Conservation (phyloP, 2,888 invertebrate genomes). For the Dasysyrphus tricinctus region DNA sequence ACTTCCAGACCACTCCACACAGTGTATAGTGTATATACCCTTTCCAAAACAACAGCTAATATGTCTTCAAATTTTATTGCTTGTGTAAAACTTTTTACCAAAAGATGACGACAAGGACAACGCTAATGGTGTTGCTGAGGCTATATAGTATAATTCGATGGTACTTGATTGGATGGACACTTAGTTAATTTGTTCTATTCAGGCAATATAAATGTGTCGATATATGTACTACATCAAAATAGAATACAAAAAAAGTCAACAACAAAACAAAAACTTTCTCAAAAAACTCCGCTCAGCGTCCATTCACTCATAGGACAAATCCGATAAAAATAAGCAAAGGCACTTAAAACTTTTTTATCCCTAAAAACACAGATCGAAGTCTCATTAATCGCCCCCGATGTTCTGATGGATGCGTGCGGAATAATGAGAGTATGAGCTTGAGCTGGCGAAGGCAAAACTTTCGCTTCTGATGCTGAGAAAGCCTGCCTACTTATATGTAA, state of each 20-base stretch:
- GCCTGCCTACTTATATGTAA: not conserved
- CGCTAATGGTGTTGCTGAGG: conserved; percentile 2
- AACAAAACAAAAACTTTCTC: conserved; percentile 2
- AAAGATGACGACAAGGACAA: conserved; percentile 37
- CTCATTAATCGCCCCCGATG: conserved; percentile 51
- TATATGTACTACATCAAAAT: not conserved
- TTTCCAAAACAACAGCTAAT: not conserved
- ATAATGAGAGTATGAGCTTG: not conserved
- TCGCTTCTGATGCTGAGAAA: not conserved
- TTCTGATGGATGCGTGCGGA: not conserved
- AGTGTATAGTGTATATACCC: not conserved
- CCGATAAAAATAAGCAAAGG: conserved; percentile 21
- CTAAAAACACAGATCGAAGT: conserved; percentile 53
- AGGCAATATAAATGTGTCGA: not conserved
- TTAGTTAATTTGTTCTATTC: conserved; percentile 62
- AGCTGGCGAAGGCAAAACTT: not conserved
- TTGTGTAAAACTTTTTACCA: conserved; percentile 33
- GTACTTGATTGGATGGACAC: conserved; percentile 57
- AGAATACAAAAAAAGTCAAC: not conserved
- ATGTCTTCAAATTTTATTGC: conserved; percentile 51
- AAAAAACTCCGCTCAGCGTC: not conserved
- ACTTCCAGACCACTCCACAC: not conserved
- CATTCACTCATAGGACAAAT: conserved; percentile 4
- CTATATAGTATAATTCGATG: conserved; percentile 7
- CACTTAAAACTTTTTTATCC: conserved; percentile 72